phyloP scores from a whole-genome alignment of 2,797 vertebrate genomes.

The Somateria mollissima region DNA sequence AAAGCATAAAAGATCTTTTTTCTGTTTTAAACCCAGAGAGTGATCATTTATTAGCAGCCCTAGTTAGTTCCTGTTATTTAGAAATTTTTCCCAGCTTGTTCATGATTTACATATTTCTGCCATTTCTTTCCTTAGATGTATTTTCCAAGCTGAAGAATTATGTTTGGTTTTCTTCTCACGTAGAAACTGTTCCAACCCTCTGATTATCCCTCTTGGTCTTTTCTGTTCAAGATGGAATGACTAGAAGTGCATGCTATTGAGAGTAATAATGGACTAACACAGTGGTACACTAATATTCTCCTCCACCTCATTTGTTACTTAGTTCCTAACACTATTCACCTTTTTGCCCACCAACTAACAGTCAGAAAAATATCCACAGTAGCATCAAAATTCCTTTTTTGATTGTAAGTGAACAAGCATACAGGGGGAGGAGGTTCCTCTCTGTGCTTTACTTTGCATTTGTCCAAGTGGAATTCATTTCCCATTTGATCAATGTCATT shows the following conservation, averaged over 20 bases:
- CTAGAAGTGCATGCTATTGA: constrained; percentile 20
- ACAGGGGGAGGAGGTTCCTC: background rate
- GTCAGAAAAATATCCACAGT: background rate
- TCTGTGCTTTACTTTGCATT: background rate
- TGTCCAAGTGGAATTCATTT: background rate
- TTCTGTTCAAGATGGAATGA: constrained; percentile 36
- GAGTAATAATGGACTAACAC: constrained; percentile 44
- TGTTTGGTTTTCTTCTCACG: constrained; percentile 49
- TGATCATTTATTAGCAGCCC: background rate
- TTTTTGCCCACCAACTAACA: constrained; percentile 11
- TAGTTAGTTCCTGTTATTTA: background rate
- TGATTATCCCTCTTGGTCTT: constrained; percentile 55
- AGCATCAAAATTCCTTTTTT: background rate
- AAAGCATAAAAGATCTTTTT: background rate
- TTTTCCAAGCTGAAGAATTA: constrained; percentile 38
- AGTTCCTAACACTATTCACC: constrained; percentile 6
- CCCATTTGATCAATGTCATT: background rate
- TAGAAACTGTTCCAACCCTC: constrained; percentile 44
- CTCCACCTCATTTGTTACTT: constrained; percentile 12
- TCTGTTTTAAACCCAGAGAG: constrained; percentile 24
- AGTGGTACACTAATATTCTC: constrained; percentile 25
- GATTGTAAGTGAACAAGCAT: background rate
- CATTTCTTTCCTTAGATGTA: background rate
- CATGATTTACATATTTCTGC: constrained; percentile 8
- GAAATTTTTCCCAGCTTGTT: constrained; percentile 32